Evolutionary conservation across 2,888 invertebrate species (phyloP), one percentile per base, ranked within the genome.

Genomic region (Zygaena filipendulae): DNA sequence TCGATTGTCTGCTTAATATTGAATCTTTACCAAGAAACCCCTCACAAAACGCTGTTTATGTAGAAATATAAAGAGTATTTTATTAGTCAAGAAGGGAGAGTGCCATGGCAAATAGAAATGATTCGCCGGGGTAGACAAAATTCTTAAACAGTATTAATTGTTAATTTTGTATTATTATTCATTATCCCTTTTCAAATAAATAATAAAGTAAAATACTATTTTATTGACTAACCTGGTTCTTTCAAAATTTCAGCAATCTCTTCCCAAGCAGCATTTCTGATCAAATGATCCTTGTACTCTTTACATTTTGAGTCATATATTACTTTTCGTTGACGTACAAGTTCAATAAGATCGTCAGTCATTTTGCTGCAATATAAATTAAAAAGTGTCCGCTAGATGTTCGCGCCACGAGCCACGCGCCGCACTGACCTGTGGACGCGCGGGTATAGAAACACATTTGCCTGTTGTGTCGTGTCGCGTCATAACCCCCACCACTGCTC

Each of bases 211-310:
- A 27, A 27, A 27, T 18, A 26, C 26, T 26, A 26, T 26, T 26
- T 26, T 20, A 10, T 21, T 21, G 23, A 24, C 24, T 24, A 24
- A 24, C 24, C 24, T 24, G 24, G 29, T 24, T 29, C 20, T 20
- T 24, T 27, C 13, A 27, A 14, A 13, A 14, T 19, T 19, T 21
- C 27, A 5, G 11, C 20, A 14, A 27, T 27, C 11, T 20, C 11
- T 27, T 27, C 21, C 27, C 27, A 31, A 21, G 27, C 25, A 32
- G 27, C 32, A 29, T 28, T 28, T 29, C 29, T 33, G 22, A 29
- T 33, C 28, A 29, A 25, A 21, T 29, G 29, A 21, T 29, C 29
- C 25, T 33, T 29, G 25, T 33, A 33, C 14, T 29, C 32, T 29
- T 33, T 33, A 22, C 13, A 33, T 13, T 25, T 29, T 29, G 29